phyloP scores from a whole-genome alignment of 2,888 invertebrate genomes.

The Machimus rusticus region DNA sequence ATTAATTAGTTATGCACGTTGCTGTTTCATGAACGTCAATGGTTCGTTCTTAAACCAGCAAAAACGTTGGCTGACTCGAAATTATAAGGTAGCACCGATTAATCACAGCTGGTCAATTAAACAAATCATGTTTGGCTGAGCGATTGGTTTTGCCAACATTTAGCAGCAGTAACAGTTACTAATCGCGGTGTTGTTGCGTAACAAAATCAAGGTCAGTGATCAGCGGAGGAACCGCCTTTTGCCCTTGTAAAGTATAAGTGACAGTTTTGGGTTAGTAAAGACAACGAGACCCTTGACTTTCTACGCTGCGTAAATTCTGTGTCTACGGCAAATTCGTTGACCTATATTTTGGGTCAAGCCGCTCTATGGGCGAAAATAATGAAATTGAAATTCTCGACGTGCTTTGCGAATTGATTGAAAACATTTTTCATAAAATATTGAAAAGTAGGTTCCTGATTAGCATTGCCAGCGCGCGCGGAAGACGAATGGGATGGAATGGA shows the following conservation, averaged over 20 bases:
- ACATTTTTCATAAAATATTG: background rate
- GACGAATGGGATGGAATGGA: background rate
- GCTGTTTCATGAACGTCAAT: background rate
- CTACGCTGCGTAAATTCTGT: background rate
- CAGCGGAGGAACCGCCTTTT: background rate
- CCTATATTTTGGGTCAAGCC: background rate
- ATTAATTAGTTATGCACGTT: background rate
- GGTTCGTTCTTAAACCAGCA: background rate
- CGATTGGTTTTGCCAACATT: background rate
- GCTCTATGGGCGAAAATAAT: background rate
- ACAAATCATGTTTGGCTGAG: background rate
- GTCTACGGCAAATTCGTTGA: background rate
- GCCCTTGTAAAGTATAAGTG: background rate
- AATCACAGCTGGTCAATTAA: background rate
- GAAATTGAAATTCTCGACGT: background rate
- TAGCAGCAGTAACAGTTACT: background rate
- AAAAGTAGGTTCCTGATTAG: slow-evolving; percentile 11
- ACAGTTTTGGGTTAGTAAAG: background rate
- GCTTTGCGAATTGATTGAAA: background rate
- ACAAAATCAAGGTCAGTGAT: background rate
- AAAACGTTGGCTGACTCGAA: background rate
- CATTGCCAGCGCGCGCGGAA: background rate
- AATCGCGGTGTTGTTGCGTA: background rate
- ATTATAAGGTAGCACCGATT: background rate
- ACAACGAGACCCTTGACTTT: background rate